A percentile compares a stretch with the other conserved stretches of the same genome.
Conservation (phyloP, 2,113 vertebrate genomes). For the Haliaeetus leucogaster region DNA sequence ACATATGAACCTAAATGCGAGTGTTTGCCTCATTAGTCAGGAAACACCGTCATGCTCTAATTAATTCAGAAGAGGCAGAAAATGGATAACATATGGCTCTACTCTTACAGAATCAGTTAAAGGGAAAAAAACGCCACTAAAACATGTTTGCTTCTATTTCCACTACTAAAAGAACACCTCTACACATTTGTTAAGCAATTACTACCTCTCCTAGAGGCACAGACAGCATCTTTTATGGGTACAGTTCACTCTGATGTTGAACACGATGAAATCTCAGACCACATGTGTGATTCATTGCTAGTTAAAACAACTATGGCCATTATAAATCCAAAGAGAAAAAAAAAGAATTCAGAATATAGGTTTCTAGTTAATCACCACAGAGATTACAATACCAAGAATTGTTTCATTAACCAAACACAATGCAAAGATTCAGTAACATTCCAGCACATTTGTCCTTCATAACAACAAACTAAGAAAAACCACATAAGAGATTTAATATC, state of each 20-base stretch:
- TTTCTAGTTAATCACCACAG: neutral
- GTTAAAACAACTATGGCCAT: neutral
- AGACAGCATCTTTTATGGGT: neutral
- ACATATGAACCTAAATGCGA: neutral
- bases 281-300: neutral
- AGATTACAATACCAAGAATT: neutral
- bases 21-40: constrained; percentile 41
- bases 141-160: neutral
- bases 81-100: constrained; percentile 17
- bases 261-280: neutral
- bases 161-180: neutral
- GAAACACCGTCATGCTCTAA: constrained; percentile 30
- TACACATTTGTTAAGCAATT: neutral
- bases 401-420: neutral
- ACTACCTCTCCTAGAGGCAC: neutral
- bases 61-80: constrained; percentile 39
- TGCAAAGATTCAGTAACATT: neutral
- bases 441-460: neutral
- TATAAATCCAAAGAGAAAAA: neutral
- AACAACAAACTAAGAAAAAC: neutral
- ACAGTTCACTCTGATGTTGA: neutral
- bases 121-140: neutral
- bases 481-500: neutral
- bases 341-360: neutral
- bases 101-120: neutral